Evolutionary conservation across 2,113 vertebrate species (phyloP), one percentile per base, ranked within the genome.

Genomic region (Psephotus haematonotus): DNA sequence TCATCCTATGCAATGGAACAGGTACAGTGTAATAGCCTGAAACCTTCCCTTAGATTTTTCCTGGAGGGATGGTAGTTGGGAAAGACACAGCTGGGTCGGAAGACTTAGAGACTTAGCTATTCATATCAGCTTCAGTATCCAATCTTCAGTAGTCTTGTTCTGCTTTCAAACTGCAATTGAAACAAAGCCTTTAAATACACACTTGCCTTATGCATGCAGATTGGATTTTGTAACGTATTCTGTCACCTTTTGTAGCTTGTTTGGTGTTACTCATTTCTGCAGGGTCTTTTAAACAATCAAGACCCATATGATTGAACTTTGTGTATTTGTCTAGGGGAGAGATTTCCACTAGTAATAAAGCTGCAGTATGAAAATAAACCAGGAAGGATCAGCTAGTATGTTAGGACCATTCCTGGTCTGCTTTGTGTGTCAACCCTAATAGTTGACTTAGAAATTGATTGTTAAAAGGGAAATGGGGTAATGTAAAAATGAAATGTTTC

Each of bases 1-100:
- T 99, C 99, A 0, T 99, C 99, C 4, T 99, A 99, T 47, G 99
- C 98, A 90, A 98, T 99, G 98, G 99, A 99, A 92, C 99, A 99
- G 99, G 99, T 99, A 97, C 18, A 82, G 14, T 3, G 7, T 29
- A 22, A 17, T 18, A 44, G 31, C 27, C 43, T 87, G 52, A 86
- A 84, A 44, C 50, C 12, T 67, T 59, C 28, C 70, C 37, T 83
- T 35, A 18, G 6, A 15, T 31, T 71, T 88, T 81, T 53, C 25
- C 25, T 75, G 59, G 8, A 49, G 22, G 20, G 13, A 7, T 11
- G 2, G 10, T 35, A 31, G 13, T 0, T 87, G 63, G 3, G 14
- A 31, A 17, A 44, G 37, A 13, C 19, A 46, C 5, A 77, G 11
- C 28, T 50, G 49, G 52, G 27, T 13, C 18, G 72, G 43, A 59